Conservation (phyloP, 2,113 vertebrate species). For the Chaenocephalus aceratus region DNA sequence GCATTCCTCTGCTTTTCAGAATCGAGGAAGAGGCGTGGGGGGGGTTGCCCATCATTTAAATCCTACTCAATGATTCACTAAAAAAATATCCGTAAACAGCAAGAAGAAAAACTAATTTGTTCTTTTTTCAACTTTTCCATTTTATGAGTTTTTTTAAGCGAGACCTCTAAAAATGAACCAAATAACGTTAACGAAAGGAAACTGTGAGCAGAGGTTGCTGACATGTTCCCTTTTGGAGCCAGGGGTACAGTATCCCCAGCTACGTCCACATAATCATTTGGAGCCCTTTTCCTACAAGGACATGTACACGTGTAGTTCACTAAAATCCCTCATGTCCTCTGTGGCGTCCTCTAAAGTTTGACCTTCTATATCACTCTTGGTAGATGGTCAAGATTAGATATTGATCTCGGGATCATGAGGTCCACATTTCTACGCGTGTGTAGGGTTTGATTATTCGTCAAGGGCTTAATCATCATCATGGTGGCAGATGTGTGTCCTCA, state of each 20-base stretch:
- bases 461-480: not conserved
- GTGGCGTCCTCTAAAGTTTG: not conserved
- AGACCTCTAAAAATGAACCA: slow-evolving; percentile 4
- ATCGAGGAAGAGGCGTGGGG: slow-evolving; percentile 20
- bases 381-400: not conserved
- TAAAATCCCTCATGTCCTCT: not conserved
- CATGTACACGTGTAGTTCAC: not conserved
- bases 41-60: slow-evolving; percentile 44
- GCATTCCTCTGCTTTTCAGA: slow-evolving; percentile 73
- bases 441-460: not conserved
- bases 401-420: not conserved
- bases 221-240: slow-evolving; percentile 22
- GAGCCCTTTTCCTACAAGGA: not conserved
- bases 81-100: slow-evolving; percentile 34
- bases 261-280: slow-evolving; percentile 15
- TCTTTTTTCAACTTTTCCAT: not conserved
- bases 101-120: not conserved
- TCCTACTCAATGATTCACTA: slow-evolving; percentile 27
- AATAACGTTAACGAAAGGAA: slow-evolving; percentile 9
- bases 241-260: slow-evolving; percentile 25
- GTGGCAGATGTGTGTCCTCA: not conserved
- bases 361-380: not conserved
- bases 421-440: not conserved
- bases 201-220: slow-evolving; percentile 11
- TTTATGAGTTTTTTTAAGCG: not conserved